Evolutionary conservation across 2,797 vertebrate genomes (phyloP).

Genomic region (Anguilla megastoma): DNA sequence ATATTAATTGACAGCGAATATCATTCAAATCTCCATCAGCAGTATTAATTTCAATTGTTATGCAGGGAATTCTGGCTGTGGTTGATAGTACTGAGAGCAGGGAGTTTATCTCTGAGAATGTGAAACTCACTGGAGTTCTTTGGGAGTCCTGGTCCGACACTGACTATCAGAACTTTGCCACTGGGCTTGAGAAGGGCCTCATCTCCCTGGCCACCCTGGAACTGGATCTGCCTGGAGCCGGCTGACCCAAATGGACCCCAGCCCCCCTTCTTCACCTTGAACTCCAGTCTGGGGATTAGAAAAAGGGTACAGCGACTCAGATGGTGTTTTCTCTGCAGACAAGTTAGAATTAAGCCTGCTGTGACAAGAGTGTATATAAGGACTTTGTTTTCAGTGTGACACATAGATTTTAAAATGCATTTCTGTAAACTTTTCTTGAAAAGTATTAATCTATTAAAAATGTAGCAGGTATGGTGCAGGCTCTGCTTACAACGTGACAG

Average conservation of each 20-base stretch:
- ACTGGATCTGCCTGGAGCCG: constrained; percentile 81
- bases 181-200: constrained; percentile 66
- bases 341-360: not conserved
- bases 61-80: not conserved
- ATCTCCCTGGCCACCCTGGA: constrained; percentile 72
- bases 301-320: not conserved
- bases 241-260: constrained; percentile 78
- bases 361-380: not conserved
- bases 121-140: constrained; percentile 75
- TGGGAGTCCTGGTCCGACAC: constrained; percentile 75
- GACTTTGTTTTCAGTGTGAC: not conserved
- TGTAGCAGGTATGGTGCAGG: not conserved
- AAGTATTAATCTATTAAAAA: not conserved
- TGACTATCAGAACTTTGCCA: constrained; percentile 71
- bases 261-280: constrained; percentile 84
- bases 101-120: not conserved
- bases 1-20: not conserved
- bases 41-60: not conserved
- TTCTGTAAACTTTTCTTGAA: not conserved
- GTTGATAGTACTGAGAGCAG: not conserved
- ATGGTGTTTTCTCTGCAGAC: not conserved
- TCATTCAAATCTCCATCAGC: not conserved
- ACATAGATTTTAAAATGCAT: not conserved
- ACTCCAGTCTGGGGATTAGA: constrained; percentile 72
- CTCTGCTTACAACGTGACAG: not conserved